Evolutionary conservation across 2,888 invertebrate genomes (phyloP).

Genomic region (Pristionchus maxplancki): DNA sequence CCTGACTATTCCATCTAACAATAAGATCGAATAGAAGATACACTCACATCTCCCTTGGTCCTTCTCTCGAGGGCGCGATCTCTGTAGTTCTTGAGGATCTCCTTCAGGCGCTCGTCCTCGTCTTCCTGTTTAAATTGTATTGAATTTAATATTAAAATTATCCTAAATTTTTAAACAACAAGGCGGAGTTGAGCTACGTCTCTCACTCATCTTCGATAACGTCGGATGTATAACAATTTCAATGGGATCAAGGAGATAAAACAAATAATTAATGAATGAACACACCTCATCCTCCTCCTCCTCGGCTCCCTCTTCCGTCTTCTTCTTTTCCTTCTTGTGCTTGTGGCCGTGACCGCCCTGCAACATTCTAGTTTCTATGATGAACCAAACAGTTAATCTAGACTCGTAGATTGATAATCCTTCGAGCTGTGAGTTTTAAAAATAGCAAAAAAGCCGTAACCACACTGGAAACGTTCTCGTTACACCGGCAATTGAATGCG

Average conservation of each 20-base stretch:
- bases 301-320: slow-evolving; percentile 1
- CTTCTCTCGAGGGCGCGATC: slow-evolving; percentile 78
- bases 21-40: too few relatives aligned
- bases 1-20: too few relatives aligned
- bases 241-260: too few relatives aligned
- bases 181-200: too few relatives aligned
- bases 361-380: not conserved
- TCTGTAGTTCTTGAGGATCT: slow-evolving; percentile 76
- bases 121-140: slow-evolving; percentile 54
- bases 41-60: slow-evolving; percentile 67
- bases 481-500: not conserved
- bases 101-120: slow-evolving; percentile 70
- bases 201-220: too few relatives aligned
- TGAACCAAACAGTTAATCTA: too few relatives aligned
- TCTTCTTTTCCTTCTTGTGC: slow-evolving; percentile 42
- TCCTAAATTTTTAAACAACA: too few relatives aligned
- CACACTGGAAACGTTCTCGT: too few relatives aligned
- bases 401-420: not conserved
- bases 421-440: too few relatives aligned
- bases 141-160: not conserved
- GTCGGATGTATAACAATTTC: not conserved
- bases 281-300: not conserved
- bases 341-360: slow-evolving; percentile 36
- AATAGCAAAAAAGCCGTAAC: not conserved
- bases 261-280: too few relatives aligned